Base-by-base conservation (phyloP, 2,797 vertebrate genomes). In the Heliangelus exortis region DNA sequence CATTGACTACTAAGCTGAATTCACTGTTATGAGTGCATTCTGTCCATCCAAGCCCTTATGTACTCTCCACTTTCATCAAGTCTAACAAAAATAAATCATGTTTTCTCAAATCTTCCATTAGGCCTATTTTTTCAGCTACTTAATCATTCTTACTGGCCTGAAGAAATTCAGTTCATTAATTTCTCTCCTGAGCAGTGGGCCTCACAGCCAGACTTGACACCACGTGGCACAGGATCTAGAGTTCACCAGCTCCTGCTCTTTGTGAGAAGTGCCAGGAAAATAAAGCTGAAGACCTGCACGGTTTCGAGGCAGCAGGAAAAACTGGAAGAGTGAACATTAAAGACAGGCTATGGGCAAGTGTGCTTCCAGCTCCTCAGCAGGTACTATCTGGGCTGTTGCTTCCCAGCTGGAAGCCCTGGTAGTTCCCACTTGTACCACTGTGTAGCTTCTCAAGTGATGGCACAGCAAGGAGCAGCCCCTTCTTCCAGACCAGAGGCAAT, bases 381-480 rank as follows among this genome's bases (percentile, higher is more conserved):
- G 55, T 4, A 66, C 25, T 61, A 73, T 15, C 2, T 12, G 25
- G 15, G 21, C 41, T 61, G 17, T 4, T 61, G 45, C 22, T 75
- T 79, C 31, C 31, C 62, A 78, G 50, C 2, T 3, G 1, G 54
- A 92, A 84, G 51, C 7, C 34, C 22, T 2, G 0, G n/a, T 17
- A 73, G 39, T 14, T 84, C 58, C 58, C 2, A 0, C 34, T 87
- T 22, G 39, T 0, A 81, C 7, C 0, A 0, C 47, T 12, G 15
- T 36, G 33, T 33, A 72, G 41, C 50, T 41, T 41, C 39, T 41
- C 13, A 41, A 41, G 3, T 18, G 50, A 41, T 15, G 31, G 29
- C 16, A 55, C 63, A 43, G 76, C 9, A 62, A 76, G 55, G 8
- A 57, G 59, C 15, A 91, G 41, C 6, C 3, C 9, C 5, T 9